Conservation (phyloP, 2,113 vertebrate genomes). For the Pelusios castaneus region DNA sequence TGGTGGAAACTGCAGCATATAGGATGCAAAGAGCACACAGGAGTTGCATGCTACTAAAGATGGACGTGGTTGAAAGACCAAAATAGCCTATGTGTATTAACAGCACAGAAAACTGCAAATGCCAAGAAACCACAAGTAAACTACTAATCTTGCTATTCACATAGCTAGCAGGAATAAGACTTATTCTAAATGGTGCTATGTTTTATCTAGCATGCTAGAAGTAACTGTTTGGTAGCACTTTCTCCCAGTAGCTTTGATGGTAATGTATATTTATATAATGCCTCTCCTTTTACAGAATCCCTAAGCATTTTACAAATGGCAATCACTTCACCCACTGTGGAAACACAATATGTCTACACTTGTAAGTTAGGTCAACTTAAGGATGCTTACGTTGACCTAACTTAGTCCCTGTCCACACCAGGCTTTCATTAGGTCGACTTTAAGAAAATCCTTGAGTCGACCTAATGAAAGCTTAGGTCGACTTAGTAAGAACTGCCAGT, state of each 20-base stretch:
- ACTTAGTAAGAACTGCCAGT: too few relatives aligned
- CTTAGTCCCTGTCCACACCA: too few relatives aligned
- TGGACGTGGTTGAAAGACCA: not conserved
- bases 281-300: not conserved
- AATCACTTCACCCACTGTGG: not conserved
- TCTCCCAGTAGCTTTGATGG: not conserved
- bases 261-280: not conserved
- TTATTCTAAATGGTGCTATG: not conserved
- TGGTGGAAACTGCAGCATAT: not conserved
- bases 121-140: not conserved
- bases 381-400: too few relatives aligned
- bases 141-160: not conserved
- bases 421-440: too few relatives aligned
- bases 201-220: not conserved
- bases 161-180: not conserved
- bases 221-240: not conserved
- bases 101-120: constrained; percentile 5
- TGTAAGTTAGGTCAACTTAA: too few relatives aligned
- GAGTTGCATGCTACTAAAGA: not conserved
- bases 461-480: too few relatives aligned
- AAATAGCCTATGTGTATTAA: not conserved
- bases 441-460: too few relatives aligned
- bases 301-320: not conserved
- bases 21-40: not conserved
- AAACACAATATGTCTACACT: too few relatives aligned